Evolutionary conservation across 2,888 invertebrate genomes (phyloP).

Genomic region (Tenodera sinensis): DNA sequence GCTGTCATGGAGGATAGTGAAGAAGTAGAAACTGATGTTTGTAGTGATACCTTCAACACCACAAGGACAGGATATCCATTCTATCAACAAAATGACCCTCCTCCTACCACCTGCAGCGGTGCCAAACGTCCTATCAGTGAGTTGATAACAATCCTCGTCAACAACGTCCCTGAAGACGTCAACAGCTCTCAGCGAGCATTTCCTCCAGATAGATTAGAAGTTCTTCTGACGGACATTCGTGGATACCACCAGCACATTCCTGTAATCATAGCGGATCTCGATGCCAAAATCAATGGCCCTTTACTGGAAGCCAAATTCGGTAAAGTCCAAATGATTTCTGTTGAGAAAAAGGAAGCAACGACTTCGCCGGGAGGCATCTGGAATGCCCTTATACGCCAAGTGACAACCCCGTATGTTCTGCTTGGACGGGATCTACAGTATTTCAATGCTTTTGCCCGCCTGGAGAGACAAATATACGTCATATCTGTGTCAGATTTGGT

Average conservation of each 20-base stretch:
- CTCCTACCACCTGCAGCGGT: conserved; percentile 8
- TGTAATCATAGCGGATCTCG: conserved; percentile 23
- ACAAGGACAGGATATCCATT: conserved; percentile 29
- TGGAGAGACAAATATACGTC: conserved; percentile 38
- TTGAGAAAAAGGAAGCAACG: background rate
- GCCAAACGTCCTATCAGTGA: conserved; percentile 28
- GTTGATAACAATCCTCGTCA: conserved; percentile 24
- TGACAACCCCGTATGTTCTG: conserved; percentile 37
- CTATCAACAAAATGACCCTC: conserved; percentile 30
- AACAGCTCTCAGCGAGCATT: background rate
- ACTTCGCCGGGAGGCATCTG: conserved; percentile 32
- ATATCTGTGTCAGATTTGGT: conserved; percentile 32
- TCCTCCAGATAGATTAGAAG: conserved; percentile 18
- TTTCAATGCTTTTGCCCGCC: conserved; percentile 35
- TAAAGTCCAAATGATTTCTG: background rate
- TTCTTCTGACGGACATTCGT: conserved; percentile 23
- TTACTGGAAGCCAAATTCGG: background rate
- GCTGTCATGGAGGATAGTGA: background rate
- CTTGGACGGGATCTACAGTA: conserved; percentile 35
- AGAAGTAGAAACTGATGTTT: conserved; percentile 22
- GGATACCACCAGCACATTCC: conserved; percentile 25
- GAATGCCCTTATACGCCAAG: conserved; percentile 34
- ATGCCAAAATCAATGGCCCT: background rate
- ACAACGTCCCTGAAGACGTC: conserved; percentile 14
- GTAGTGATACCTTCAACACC: conserved; percentile 22